Conservation (phyloP, 53 echinoderm and acorn worm species). For the Glandiceps talaboti region DNA sequence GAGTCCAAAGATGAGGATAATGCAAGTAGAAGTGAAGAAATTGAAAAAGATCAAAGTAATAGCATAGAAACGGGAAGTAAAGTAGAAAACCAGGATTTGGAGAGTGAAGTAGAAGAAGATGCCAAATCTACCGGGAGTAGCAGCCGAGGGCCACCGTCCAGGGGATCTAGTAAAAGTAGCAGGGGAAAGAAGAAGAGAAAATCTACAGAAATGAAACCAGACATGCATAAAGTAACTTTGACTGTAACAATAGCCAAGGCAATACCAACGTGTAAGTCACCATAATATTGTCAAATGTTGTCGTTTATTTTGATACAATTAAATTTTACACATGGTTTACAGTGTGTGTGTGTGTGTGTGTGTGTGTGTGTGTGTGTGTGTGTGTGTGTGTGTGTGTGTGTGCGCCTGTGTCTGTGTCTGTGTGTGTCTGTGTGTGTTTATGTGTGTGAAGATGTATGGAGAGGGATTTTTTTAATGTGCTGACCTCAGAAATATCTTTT, state of each 20-base stretch:
- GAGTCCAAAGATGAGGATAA: not conserved
- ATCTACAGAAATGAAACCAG: constrained; percentile 23
- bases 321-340: too few relatives aligned
- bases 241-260: constrained; percentile 94
- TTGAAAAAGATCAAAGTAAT: not conserved
- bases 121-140: not conserved
- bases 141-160: not conserved
- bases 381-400: too few relatives aligned
- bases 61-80: not conserved
- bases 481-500: too few relatives aligned
- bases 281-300: too few relatives aligned
- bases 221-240: constrained; percentile 70
- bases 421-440: too few relatives aligned
- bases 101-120: not conserved
- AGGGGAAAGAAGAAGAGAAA: constrained; percentile 22
- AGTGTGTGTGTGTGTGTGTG: too few relatives aligned
- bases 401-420: too few relatives aligned
- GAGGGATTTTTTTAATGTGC: too few relatives aligned
- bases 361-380: too few relatives aligned
- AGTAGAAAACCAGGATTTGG: not conserved
- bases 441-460: too few relatives aligned
- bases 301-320: too few relatives aligned
- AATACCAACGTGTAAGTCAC: constrained; percentile 75
- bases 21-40: not conserved
- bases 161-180: not conserved